Evolutionary conservation across 2,888 invertebrate species (phyloP).

Genomic region (Phaedon cochleariae): DNA sequence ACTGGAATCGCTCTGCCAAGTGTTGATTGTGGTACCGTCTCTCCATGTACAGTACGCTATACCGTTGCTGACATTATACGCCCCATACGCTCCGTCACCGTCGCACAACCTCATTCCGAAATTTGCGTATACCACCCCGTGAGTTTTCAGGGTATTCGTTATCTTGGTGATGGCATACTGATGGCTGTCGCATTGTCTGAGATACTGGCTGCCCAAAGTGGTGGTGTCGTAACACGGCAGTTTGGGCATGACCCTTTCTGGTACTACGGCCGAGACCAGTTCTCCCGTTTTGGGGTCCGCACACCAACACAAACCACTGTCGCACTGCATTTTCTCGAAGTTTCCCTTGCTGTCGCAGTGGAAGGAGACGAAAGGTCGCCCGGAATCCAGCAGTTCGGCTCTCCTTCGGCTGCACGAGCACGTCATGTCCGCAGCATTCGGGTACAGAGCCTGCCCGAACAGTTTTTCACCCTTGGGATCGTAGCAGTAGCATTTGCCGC

Average conservation of each 20-base stretch:
- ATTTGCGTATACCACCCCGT: slow-evolving; percentile 68
- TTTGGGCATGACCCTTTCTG: slow-evolving; percentile 66
- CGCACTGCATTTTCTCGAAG: slow-evolving; percentile 75
- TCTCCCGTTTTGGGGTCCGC: slow-evolving; percentile 70
- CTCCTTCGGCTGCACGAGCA: slow-evolving; percentile 73
- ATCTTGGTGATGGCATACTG: slow-evolving; percentile 66
- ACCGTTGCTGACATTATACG: slow-evolving; percentile 65
- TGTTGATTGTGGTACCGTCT: slow-evolving; percentile 66
- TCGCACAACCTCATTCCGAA: slow-evolving; percentile 68
- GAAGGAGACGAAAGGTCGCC: slow-evolving; percentile 64
- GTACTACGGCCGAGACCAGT: slow-evolving; percentile 66
- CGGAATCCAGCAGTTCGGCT: slow-evolving; percentile 64
- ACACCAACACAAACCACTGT: slow-evolving; percentile 74
- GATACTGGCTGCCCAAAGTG: slow-evolving; percentile 67
- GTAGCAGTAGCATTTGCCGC: slow-evolving; percentile 76
- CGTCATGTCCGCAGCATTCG: slow-evolving; percentile 68
- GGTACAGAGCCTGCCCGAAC: slow-evolving; percentile 72
- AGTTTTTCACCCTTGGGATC: slow-evolving; percentile 68
- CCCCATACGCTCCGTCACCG: slow-evolving; percentile 73
- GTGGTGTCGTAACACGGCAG: slow-evolving; percentile 69
- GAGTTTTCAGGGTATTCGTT: slow-evolving; percentile 65
- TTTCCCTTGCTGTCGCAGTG: slow-evolving; percentile 74
- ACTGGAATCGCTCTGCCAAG: slow-evolving; percentile 63
- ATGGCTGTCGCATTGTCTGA: slow-evolving; percentile 74
- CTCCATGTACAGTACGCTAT: slow-evolving; percentile 69